Conservation (phyloP, 2,113 vertebrate genomes). For the Pangasianodon hypophthalmus region DNA sequence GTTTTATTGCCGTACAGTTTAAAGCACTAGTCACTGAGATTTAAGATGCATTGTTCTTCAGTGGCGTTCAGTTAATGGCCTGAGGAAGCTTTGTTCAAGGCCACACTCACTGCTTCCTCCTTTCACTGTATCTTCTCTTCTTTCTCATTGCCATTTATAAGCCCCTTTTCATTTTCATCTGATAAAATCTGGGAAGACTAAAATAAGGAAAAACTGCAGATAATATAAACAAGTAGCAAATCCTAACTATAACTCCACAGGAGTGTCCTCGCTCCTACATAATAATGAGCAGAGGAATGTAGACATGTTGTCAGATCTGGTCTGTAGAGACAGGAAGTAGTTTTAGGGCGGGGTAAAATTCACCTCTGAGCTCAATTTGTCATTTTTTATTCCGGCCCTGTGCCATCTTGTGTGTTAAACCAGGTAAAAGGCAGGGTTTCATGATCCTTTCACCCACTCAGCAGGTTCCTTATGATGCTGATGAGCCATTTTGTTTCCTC, state of each 20-base stretch:
- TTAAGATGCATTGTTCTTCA: neutral
- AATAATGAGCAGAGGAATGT: neutral
- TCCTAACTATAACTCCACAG: neutral
- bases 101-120: neutral
- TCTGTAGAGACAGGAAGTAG: conserved; percentile 29
- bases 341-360: neutral
- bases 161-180: neutral
- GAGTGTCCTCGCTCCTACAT: neutral
- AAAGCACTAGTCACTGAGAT: neutral
- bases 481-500: conserved; percentile 6
- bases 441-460: neutral
- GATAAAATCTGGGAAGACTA: neutral
- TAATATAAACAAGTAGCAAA: neutral
- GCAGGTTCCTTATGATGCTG: neutral
- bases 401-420: neutral
- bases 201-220: neutral
- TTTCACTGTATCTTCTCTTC: neutral
- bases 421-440: neutral
- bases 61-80: neutral
- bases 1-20: neutral
- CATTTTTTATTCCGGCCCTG: neutral
- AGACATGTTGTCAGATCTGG: neutral
- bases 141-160: conserved; percentile 13
- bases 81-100: neutral
- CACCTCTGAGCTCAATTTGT: neutral